A percentile compares a stretch with the other conserved stretches of the same genome.
Evolutionary conservation across 2,797 vertebrate species (phyloP).

Genomic region (Synaphobranchus kaupii): DNA sequence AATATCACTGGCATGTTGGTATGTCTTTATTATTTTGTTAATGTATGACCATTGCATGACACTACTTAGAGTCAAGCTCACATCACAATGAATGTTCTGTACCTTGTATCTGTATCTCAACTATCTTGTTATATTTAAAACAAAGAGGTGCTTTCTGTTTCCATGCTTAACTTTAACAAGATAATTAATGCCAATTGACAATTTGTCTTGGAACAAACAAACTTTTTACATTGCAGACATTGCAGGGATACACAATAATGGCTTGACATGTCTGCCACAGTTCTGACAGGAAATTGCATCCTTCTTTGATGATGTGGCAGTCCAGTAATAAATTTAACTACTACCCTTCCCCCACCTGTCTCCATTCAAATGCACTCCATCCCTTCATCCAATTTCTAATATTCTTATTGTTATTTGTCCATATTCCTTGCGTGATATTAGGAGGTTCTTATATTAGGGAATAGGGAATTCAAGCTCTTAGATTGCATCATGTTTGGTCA

Average conservation of each 20-base stretch:
- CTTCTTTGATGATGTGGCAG: slow-evolving; percentile 71
- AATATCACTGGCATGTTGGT: neutral
- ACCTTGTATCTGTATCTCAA: too few species aligned
- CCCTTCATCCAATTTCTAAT: slow-evolving; percentile 26
- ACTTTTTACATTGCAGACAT: slow-evolving; percentile 25
- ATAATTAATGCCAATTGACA: neutral
- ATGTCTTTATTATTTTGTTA: neutral
- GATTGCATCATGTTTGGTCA: neutral
- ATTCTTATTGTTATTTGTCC: slow-evolving; percentile 50
- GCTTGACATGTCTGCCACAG: slow-evolving; percentile 52
- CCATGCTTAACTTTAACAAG: neutral
- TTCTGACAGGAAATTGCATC: slow-evolving; percentile 67
- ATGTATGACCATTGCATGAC: too few species aligned
- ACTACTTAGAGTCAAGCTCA: too few species aligned
- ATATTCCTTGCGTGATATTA: slow-evolving; percentile 31
- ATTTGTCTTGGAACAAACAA: neutral
- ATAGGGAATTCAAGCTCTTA: neutral
- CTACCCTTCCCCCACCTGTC: slow-evolving; percentile 28
- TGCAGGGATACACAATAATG: slow-evolving; percentile 49
- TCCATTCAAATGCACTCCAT: slow-evolving; percentile 32
- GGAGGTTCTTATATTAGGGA: slow-evolving; percentile 35
- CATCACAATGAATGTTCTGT: neutral
- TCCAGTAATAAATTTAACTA: slow-evolving; percentile 65
- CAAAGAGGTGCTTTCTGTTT: neutral
- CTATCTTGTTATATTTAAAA: neutral